Percentiles rank a stretch among this genome's conserved stretches.
phyloP scores from a whole-genome alignment of 2,888 invertebrate species.

The Meta bourneti region DNA sequence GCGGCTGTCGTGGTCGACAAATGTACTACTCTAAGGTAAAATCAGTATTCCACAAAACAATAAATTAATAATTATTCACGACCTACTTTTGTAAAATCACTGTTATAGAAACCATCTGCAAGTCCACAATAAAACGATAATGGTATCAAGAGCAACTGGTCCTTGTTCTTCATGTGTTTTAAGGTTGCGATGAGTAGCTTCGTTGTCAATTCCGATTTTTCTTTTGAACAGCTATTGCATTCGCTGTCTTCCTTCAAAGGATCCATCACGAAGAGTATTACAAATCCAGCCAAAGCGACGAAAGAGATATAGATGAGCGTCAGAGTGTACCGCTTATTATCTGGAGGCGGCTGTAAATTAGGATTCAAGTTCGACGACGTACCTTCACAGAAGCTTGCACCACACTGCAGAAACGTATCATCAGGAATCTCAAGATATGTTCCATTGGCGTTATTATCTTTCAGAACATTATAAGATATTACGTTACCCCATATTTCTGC shows the following conservation, averaged over 20 bases:
- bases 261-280: slow-evolving; percentile 69
- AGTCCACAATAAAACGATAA: slow-evolving; percentile 98
- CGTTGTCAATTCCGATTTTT: slow-evolving; percentile 29
- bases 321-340: slow-evolving; percentile 91
- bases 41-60: too few relatives aligned
- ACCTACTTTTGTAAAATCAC: slow-evolving; percentile 83
- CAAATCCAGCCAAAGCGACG: slow-evolving; percentile 86
- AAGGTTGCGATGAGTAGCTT: slow-evolving; percentile 90
- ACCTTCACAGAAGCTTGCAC: slow-evolving; percentile 67
- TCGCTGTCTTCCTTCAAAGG: slow-evolving; percentile 52
- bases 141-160: slow-evolving; percentile 95
- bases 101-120: slow-evolving; percentile 98
- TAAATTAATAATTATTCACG: neutral
- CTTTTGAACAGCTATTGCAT: neutral
- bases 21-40: too few relatives aligned
- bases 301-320: slow-evolving; percentile 93
- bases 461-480: slow-evolving; percentile 66
- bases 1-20: too few relatives aligned
- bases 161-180: slow-evolving; percentile 91
- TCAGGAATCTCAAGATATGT: neutral
- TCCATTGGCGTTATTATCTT: neutral
- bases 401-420: slow-evolving; percentile 58
- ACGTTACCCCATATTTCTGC: slow-evolving; percentile 85
- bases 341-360: slow-evolving; percentile 50
- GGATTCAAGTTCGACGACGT: slow-evolving; percentile 18